Percentiles rank a stretch among this genome's conserved stretches.
phyloP scores from a whole-genome alignment of 2,113 vertebrate genomes.

The Callithrix jacchus region DNA sequence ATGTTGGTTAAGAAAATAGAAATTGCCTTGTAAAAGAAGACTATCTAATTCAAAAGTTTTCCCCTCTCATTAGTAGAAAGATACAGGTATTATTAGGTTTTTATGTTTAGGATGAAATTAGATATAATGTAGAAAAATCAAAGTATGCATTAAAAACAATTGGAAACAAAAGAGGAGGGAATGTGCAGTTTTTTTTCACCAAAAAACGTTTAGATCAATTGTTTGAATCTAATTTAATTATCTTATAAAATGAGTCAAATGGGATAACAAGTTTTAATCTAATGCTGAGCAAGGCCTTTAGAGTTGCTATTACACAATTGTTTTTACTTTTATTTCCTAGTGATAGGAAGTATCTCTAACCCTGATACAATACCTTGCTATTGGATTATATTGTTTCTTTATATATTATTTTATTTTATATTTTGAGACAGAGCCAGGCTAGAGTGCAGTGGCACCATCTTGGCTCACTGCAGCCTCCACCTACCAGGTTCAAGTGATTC shows the following conservation, averaged over 20 bases:
- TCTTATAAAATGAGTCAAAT: constrained; percentile 59
- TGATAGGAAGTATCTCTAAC: constrained; percentile 31
- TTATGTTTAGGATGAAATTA: constrained; percentile 63
- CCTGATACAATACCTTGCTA: not conserved
- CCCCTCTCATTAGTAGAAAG: not conserved
- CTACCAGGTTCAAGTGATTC: too few relatives aligned
- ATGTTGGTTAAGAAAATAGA: not conserved
- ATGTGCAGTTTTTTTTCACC: not conserved
- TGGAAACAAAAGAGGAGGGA: constrained; percentile 47
- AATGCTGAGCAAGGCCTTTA: constrained; percentile 46
- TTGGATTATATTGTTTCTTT: constrained; percentile 8
- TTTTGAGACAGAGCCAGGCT: too few relatives aligned
- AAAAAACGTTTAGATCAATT: constrained; percentile 57
- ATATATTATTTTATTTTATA: not conserved
- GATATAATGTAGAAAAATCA: constrained; percentile 48
- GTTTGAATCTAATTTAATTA: constrained; percentile 62
- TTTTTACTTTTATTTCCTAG: constrained; percentile 61
- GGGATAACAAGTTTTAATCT: constrained; percentile 58
- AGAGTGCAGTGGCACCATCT: too few relatives aligned
- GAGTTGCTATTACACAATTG: constrained; percentile 35
- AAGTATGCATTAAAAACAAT: constrained; percentile 64
- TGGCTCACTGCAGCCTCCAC: too few relatives aligned
- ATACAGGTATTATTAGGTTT: constrained; percentile 50
- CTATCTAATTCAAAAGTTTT: not conserved
- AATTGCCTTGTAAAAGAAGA: constrained; percentile 44